phyloP scores from a whole-genome alignment of 2,113 vertebrate genomes.

The Hystrix cristata region DNA sequence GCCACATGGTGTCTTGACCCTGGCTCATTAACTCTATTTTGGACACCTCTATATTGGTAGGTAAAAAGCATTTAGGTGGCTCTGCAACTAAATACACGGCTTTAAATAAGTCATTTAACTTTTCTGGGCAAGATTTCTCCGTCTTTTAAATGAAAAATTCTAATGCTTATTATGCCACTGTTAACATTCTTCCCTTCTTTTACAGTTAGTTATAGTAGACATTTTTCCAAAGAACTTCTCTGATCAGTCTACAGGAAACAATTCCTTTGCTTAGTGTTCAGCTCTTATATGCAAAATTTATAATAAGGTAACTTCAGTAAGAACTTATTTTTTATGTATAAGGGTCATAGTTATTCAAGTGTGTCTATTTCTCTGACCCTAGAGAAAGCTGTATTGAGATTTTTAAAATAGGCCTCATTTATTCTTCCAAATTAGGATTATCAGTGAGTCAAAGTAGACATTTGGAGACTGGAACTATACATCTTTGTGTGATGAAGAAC shows the following conservation, averaged over 20 bases:
- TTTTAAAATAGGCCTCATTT: not conserved
- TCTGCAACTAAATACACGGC: not conserved
- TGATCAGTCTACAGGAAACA: not conserved
- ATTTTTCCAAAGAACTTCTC: not conserved
- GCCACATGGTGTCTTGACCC: slow-evolving; percentile 27
- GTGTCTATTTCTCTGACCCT: not conserved
- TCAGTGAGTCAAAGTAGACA: not conserved
- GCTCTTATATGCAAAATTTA: not conserved
- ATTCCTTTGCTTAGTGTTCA: not conserved
- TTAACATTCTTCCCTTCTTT: not conserved
- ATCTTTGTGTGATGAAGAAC: not conserved
- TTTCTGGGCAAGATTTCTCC: not conserved
- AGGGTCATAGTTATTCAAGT: not conserved
- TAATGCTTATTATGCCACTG: not conserved
- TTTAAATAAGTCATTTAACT: slow-evolving; percentile 1
- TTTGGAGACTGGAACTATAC: not conserved
- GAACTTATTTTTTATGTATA: not conserved
- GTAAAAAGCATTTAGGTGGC: slow-evolving; percentile 19
- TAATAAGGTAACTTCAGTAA: not conserved
- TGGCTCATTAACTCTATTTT: not conserved
- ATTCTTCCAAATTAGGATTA: not conserved
- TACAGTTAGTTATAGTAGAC: not conserved
- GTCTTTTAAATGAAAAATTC: not conserved
- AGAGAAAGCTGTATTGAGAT: not conserved
- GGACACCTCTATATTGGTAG: slow-evolving; percentile 14